Evolutionary conservation across 53 echinoderm and acorn worm genomes (phyloP), one percentile per base, ranked within the genome.

Genomic region (Holothuria scabra): DNA sequence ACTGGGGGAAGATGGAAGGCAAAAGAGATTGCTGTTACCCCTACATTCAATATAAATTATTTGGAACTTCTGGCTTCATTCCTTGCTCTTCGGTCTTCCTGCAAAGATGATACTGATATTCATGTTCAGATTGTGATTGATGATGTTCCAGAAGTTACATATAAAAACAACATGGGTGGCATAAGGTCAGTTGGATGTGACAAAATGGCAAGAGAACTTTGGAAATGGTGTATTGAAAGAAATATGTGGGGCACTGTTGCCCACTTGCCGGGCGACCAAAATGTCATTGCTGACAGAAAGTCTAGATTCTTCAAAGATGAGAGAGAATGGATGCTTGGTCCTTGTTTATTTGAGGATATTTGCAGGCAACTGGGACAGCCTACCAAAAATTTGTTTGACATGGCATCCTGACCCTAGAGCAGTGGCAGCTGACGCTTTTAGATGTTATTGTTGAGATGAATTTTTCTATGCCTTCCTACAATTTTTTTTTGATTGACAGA

Each of bases 101-200:
- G 89, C 55, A 49, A 58, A 25, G 49, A 85, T 11, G 44, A 38
- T 44, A 2, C 20, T 0, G 33, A 76, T 29, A 67, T 22, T 5
- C 89, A 89, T 46, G 48, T 89, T 12, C 71, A 58, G 2, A 46
- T 89, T 16, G 28, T 38, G 21, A 41, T 69, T 14, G 89, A 89
- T 80, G 85, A 89, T 58, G 52, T 56, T 28, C 85, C 89, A 28
- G 89, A 85, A 41, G 89, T 80, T 0, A 25, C 89, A 8, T 85
- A 85, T 48, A 59, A 84, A 13, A 86, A 90, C 29, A 70, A 74
- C 58, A 90, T 90, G 90, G 86, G 90, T 32, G 89, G 89, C 52
- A 31, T 57, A 66, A 80, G 32, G 38, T 89, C 85, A 35, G 19
- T 22, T 12, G 69, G 59, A 11, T 89, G 89, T 69, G 79, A 89